These are phyloP conservation scores for Bradypus variegatus DNA, from an alignment of 2,797 vertebrate species.

Conservation along the genomic window DNA sequence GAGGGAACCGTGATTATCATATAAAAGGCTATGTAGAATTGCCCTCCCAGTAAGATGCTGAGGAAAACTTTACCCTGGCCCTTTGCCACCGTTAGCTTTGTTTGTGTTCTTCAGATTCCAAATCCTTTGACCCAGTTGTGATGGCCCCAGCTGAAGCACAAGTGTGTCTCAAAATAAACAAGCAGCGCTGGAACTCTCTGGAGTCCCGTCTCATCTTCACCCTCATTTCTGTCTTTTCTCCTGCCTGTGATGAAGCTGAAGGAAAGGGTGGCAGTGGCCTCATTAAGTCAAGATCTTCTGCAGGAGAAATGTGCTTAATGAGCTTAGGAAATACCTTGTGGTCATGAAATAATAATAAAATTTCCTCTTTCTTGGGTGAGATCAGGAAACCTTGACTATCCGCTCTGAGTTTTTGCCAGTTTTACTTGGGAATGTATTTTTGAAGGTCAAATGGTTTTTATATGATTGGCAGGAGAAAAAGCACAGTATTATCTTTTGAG, in stretches of 20 bases:
- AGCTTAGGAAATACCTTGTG: conserved; percentile 62
- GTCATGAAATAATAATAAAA: conserved; percentile 43
- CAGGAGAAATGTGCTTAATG: conserved; percentile 60
- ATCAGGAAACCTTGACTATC: conserved; percentile 57
- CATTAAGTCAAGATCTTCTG: conserved; percentile 61
- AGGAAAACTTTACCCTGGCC: conserved; percentile 72
- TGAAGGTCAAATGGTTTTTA: background rate
- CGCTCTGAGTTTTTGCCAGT: conserved; percentile 38
- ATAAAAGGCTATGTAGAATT: conserved; percentile 74
- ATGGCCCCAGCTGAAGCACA: conserved; percentile 53
- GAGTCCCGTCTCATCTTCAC: conserved; percentile 66
- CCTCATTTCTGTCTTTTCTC: conserved; percentile 55
- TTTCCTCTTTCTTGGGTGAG: conserved; percentile 57
- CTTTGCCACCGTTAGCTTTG: conserved; percentile 67
- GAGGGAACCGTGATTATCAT: conserved; percentile 71
- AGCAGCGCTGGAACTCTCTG: conserved; percentile 60
- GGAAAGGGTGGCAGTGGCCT: conserved; percentile 33
- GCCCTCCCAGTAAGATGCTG: conserved; percentile 54
- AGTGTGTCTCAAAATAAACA: conserved; percentile 75
- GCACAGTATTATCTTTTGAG: conserved; percentile 19
- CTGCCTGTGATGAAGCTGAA: conserved; percentile 54
- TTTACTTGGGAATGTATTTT: conserved; percentile 61
- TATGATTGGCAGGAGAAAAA: conserved; percentile 32
- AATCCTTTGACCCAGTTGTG: conserved; percentile 67
- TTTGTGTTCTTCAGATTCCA: conserved; percentile 70